These are phyloP conservation scores for Calycopis cecrops DNA, from an alignment of 1,140 invertebrate genomes.

Conservation along the genomic window DNA sequence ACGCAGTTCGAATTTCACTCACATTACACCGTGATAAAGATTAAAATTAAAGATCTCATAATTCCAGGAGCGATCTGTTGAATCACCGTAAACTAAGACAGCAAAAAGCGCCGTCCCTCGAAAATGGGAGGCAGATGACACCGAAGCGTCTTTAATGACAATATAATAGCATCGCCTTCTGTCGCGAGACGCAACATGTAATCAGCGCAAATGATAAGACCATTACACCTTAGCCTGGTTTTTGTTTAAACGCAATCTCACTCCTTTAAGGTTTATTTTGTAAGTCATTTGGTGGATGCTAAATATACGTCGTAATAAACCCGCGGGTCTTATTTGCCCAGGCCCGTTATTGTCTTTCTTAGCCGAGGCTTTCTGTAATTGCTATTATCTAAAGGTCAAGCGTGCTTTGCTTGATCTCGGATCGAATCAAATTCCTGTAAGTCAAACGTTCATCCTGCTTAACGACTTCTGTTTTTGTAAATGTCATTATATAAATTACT, in stretches of 20 bases:
- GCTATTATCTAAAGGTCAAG: constrained; percentile 41
- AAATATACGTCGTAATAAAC: constrained; percentile 13
- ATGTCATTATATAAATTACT: background rate
- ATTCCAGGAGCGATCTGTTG: constrained; percentile 32
- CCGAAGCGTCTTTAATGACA: constrained; percentile 67
- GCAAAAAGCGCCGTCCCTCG: constrained; percentile 64
- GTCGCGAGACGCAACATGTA: constrained; percentile 54
- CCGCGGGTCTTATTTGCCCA: constrained; percentile 12
- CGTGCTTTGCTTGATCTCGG: constrained; percentile 35
- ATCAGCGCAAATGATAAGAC: constrained; percentile 66
- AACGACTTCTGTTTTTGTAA: constrained; percentile 20
- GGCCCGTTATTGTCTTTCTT: constrained; percentile 29
- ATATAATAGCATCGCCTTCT: constrained; percentile 69
- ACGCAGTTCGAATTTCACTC: constrained; percentile 20
- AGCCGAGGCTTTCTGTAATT: constrained; percentile 36
- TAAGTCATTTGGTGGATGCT: constrained; percentile 20
- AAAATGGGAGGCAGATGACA: constrained; percentile 69
- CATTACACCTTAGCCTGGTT: constrained; percentile 42
- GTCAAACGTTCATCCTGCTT: constrained; percentile 29
- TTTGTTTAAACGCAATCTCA: constrained; percentile 50
- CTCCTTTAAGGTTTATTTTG: constrained; percentile 37
- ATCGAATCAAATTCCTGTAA: constrained; percentile 36
- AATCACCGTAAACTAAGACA: constrained; percentile 55
- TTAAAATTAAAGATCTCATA: constrained; percentile 12
- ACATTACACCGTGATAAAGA: constrained; percentile 25